phyloP scores from a whole-genome alignment of 53 echinoderm and acorn worm genomes.

The Hippasteria phrygiana region DNA sequence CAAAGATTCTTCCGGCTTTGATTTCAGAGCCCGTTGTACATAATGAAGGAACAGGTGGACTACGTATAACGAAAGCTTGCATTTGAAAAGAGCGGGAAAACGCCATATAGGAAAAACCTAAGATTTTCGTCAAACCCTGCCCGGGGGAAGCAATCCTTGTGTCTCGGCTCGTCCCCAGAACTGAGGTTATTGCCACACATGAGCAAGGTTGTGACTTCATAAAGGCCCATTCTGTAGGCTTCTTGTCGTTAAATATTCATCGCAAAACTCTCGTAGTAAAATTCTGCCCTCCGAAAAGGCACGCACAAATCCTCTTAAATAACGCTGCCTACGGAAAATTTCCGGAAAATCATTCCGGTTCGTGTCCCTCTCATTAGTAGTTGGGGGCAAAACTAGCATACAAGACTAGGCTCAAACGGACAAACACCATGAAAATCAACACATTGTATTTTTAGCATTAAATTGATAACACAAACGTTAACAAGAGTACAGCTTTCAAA shows the following conservation, averaged over 20 bases:
- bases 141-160: background rate
- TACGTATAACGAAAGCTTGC: background rate
- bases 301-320: constrained; percentile 2
- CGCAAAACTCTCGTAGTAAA: background rate
- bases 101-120: background rate
- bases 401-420: no score
- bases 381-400: no score
- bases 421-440: no score
- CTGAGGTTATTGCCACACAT: background rate
- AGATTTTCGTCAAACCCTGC: background rate
- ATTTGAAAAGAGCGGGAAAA: background rate
- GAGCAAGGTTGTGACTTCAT: background rate
- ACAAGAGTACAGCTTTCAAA: no score
- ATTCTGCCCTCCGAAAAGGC: background rate
- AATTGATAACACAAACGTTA: no score
- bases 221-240: background rate
- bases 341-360: background rate
- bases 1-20: no score
- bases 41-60: no score
- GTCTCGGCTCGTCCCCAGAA: constrained; percentile 39
- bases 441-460: no score
- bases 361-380: no score
- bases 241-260: background rate
- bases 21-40: no score
- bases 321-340: no score